phyloP scores from a whole-genome alignment of 92 coral and sea anemone genomes.

The Umimayanthus chanpuru region DNA sequence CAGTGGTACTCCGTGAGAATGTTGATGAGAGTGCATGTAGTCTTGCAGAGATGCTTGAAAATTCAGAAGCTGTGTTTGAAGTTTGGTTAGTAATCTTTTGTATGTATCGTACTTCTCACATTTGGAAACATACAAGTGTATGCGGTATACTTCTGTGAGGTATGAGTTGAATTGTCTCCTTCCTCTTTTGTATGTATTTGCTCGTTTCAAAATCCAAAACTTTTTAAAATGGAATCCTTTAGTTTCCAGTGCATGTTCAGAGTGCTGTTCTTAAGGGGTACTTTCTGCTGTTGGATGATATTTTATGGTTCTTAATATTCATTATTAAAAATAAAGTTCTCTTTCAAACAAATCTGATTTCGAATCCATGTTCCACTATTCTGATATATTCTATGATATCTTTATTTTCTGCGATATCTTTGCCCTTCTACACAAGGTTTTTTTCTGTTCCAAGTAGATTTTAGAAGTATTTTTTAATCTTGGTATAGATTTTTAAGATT shows the following conservation, averaged over 20 bases:
- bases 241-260: not conserved
- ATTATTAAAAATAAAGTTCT: no score
- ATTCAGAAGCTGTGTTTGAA: slow-evolving; percentile 76
- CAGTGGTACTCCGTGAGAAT: slow-evolving; percentile 56
- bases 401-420: not conserved
- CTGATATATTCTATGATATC: not conserved
- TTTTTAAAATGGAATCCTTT: not conserved
- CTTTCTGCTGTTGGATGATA: not conserved
- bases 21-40: slow-evolving; percentile 58
- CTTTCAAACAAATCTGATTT: no score
- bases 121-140: not conserved
- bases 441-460: not conserved
- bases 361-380: not conserved
- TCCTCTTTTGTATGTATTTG: not conserved
- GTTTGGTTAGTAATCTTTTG: slow-evolving; percentile 74
- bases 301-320: no score
- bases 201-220: not conserved
- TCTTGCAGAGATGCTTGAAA: slow-evolving; percentile 89
- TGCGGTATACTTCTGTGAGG: not conserved
- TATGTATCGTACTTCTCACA: not conserved
- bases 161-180: no score
- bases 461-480: no score
- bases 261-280: not conserved
- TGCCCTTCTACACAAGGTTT: not conserved
- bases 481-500: not conserved